Percentiles rank a stretch among this genome's conserved stretches.
Evolutionary conservation across 2,113 vertebrate genomes (phyloP).

Genomic region (Oryzias woworae): DNA sequence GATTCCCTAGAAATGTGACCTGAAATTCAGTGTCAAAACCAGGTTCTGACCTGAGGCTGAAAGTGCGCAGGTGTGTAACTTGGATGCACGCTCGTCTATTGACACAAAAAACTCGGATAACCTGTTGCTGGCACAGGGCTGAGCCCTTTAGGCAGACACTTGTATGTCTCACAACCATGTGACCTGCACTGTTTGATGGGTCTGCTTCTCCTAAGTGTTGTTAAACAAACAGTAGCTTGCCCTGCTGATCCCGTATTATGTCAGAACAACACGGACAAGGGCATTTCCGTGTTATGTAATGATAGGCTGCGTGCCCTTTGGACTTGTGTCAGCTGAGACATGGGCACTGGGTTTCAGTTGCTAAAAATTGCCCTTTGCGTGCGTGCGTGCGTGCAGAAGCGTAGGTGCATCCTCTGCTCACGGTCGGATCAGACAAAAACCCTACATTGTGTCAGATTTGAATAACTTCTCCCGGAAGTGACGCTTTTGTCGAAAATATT

Average conservation of each 20-base stretch:
- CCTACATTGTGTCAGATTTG: background rate
- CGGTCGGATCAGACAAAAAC: conserved; percentile 11
- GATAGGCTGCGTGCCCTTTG: conserved; percentile 54
- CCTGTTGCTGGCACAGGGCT: conserved; percentile 14
- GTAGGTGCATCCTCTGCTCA: conserved; percentile 14
- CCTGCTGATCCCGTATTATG: conserved; percentile 52
- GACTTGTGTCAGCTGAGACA: conserved; percentile 49
- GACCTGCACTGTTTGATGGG: conserved; percentile 17
- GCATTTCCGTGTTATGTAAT: conserved; percentile 62
- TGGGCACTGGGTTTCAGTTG: conserved; percentile 26
- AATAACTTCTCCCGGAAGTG: conserved; percentile 12
- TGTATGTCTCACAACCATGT: conserved; percentile 8
- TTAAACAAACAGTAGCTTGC: conserved; percentile 61
- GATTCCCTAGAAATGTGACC: background rate
- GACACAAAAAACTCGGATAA: conserved; percentile 58
- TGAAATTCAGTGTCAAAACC: background rate
- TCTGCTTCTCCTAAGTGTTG: conserved; percentile 30
- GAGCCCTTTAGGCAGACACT: background rate
- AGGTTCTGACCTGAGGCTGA: conserved; percentile 1
- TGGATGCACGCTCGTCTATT: conserved; percentile 30
- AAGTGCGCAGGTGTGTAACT: background rate
- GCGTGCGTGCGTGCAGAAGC: conserved; percentile 2
- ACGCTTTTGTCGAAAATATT: conserved; percentile 10
- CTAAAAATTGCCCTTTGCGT: conserved; percentile 29
- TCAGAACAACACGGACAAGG: conserved; percentile 38